These are phyloP conservation scores for Zaprionus bogoriensis DNA, from an alignment of 2,888 invertebrate genomes.

Conservation along the genomic window DNA sequence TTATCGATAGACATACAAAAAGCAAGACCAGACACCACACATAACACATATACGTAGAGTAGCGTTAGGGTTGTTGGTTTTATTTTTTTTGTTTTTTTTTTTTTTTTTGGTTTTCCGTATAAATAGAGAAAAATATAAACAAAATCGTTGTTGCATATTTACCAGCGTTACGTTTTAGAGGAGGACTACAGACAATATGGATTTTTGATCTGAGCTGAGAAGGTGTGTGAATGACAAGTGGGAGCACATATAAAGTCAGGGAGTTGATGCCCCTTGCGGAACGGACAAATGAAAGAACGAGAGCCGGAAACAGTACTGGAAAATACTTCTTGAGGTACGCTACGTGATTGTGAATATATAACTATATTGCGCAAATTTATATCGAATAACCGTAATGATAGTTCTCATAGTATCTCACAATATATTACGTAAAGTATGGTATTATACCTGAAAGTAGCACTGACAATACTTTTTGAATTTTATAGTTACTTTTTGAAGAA, in stretches of 20 bases:
- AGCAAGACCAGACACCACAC: constrained; percentile 73
- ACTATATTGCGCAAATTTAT: no score
- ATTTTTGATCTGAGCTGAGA: constrained; percentile 28
- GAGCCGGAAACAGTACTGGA: no score
- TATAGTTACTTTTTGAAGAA: no score
- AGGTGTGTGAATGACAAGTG: constrained; percentile 2
- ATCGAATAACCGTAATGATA: no score
- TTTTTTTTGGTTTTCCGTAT: no score
- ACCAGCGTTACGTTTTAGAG: constrained; percentile 69
- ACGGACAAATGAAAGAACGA: not conserved
- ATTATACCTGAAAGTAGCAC: no score
- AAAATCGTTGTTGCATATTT: constrained; percentile 61
- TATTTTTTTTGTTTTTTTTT: no score
- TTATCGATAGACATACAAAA: constrained; percentile 29
- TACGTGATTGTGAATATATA: no score
- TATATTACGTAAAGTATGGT: no score
- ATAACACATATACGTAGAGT: constrained; percentile 34
- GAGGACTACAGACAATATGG: constrained; percentile 58
- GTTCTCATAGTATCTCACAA: no score
- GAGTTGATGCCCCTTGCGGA: not conserved
- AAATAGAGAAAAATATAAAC: constrained; percentile 12
- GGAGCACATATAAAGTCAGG: not conserved
- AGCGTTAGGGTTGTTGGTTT: constrained; percentile 9
- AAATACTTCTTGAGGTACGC: no score
- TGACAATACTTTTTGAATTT: no score